Evolutionary conservation across 2,888 invertebrate genomes (phyloP).

Genomic region (Andricus quercusramuli): DNA sequence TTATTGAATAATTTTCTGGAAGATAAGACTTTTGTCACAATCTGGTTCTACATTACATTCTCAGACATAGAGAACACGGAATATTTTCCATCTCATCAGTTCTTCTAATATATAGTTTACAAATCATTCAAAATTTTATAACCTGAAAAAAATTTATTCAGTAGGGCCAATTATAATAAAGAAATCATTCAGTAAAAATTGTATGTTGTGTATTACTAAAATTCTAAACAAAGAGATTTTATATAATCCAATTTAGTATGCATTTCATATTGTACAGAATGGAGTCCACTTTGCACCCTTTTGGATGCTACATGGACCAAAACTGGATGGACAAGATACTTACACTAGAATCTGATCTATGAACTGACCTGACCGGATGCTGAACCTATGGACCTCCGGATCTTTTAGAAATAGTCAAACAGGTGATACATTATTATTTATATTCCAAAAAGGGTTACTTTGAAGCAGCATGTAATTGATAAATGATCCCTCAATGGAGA

Average conservation of each 20-base stretch:
- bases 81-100: too few relatives aligned
- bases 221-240: not conserved
- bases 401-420: slow-evolving; percentile 11
- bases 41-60: too few relatives aligned
- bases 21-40: too few relatives aligned
- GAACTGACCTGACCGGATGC: slow-evolving; percentile 67
- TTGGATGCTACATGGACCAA: slow-evolving; percentile 58
- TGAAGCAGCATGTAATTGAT: not conserved
- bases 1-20: too few relatives aligned
- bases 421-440: slow-evolving; percentile 25
- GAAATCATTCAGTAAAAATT: not conserved
- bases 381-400: slow-evolving; percentile 55
- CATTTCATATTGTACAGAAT: not conserved
- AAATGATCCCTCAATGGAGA: not conserved
- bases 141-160: too few relatives aligned
- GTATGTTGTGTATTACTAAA: not conserved
- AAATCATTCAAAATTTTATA: too few relatives aligned
- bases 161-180: too few relatives aligned
- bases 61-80: too few relatives aligned
- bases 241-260: not conserved
- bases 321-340: slow-evolving; percentile 65
- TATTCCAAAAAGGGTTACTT: slow-evolving; percentile 3
- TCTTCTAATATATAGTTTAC: too few relatives aligned
- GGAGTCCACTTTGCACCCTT: not conserved
- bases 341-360: slow-evolving; percentile 66